Evolutionary conservation across 2,113 vertebrate genomes (phyloP).

Genomic region (Desmodus rotundus): DNA sequence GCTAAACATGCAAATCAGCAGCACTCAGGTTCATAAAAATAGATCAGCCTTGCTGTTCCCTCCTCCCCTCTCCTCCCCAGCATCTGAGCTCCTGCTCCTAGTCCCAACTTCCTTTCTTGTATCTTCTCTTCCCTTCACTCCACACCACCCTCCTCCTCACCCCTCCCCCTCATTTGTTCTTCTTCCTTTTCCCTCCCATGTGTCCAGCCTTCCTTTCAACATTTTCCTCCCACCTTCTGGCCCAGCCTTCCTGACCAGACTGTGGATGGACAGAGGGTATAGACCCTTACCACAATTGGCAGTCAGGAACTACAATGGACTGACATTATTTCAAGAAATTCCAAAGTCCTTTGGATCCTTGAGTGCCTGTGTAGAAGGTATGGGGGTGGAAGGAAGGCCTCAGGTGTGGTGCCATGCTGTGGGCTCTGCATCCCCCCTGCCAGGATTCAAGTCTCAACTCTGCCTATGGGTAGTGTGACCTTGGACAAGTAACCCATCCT

Average conservation of each 20-base stretch:
- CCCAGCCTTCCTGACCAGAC: not conserved
- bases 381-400: not conserved
- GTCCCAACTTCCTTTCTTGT: not conserved
- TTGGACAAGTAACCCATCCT: not conserved
- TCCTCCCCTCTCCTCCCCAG: not conserved
- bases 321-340: not conserved
- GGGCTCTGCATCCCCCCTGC: not conserved
- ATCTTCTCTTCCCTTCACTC: not conserved
- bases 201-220: not conserved
- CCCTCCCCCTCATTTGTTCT: not conserved
- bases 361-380: not conserved
- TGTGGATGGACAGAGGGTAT: not conserved
- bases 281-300: not conserved
- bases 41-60: not conserved
- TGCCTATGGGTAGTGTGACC: not conserved
- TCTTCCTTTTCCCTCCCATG: not conserved
- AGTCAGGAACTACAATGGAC: not conserved
- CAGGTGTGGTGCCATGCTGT: accelerated
- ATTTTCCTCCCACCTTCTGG: not conserved
- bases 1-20: constrained; percentile 36
- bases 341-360: not conserved
- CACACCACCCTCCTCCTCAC: accelerated
- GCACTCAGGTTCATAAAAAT: constrained; percentile 29
- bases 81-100: not conserved
- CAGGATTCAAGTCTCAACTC: not conserved